phyloP scores from a whole-genome alignment of 30 jellyfish, hydroid and myxozoan genomes.

The Cassiopea andromeda region DNA sequence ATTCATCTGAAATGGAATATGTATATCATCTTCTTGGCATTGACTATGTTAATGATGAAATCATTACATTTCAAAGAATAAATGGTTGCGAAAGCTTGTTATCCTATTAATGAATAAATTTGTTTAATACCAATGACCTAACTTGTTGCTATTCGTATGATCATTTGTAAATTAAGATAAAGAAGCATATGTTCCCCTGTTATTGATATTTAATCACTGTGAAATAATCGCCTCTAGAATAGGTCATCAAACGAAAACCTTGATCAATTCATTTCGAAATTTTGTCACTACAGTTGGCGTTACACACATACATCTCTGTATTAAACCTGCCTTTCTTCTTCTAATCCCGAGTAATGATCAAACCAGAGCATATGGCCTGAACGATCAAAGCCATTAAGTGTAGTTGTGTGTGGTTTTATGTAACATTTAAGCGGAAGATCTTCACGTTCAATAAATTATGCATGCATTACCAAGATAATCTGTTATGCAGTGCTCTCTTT shows the following conservation, averaged over 20 bases:
- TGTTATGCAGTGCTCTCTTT: slow-evolving; percentile 19
- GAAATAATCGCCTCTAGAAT: slow-evolving; percentile 20
- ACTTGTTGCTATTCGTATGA: not conserved
- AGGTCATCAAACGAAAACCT: slow-evolving; percentile 36
- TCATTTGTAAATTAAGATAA: not conserved
- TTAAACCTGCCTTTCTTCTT: slow-evolving; percentile 42
- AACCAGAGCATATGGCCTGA: slow-evolving; percentile 32
- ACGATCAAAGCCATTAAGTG: slow-evolving; percentile 6
- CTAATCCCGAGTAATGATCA: slow-evolving; percentile 23
- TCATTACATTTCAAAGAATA: no score
- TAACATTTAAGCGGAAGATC: slow-evolving; percentile 9
- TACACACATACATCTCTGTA: slow-evolving; percentile 12
- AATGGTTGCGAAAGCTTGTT: no score
- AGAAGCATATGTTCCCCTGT: slow-evolving; percentile 13
- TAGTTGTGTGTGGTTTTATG: slow-evolving; percentile 31
- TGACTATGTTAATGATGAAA: not conserved
- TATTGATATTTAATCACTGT: slow-evolving; percentile 24
- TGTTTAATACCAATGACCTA: not conserved
- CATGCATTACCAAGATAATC: slow-evolving; percentile 36
- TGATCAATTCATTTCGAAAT: slow-evolving; percentile 19
- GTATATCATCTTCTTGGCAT: no score
- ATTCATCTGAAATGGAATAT: no score
- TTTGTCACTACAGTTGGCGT: slow-evolving; percentile 30
- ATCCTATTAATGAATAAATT: no score
- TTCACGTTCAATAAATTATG: slow-evolving; percentile 20